These are phyloP conservation scores for Noctua comes DNA, from an alignment of 2,888 invertebrate species.

Conservation along the genomic window DNA sequence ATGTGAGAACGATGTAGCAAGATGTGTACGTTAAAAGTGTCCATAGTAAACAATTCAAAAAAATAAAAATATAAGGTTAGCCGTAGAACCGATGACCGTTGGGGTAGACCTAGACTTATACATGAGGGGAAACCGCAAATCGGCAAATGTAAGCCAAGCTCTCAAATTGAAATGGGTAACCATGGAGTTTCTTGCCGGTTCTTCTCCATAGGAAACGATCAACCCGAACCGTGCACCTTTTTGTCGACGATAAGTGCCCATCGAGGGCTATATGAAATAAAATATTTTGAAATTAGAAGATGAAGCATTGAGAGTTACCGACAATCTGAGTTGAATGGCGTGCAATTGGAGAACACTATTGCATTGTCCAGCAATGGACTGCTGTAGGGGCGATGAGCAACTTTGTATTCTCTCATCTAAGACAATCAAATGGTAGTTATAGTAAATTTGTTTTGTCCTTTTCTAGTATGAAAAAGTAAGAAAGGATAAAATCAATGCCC, in stretches of 20 bases:
- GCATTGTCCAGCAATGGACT: not conserved
- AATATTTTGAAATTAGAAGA: too few species aligned
- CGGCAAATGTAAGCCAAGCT: not conserved
- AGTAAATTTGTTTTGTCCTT: not conserved
- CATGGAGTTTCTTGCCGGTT: too few species aligned
- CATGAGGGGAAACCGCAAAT: not conserved
- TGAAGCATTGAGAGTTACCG: not conserved
- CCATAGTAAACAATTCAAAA: too few species aligned
- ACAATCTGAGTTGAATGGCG: not conserved
- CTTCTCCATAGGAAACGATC: too few species aligned
- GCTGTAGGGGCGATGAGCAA: not conserved
- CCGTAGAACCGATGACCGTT: not conserved
- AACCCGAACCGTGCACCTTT: too few species aligned
- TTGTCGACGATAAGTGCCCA: too few species aligned
- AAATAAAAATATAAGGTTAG: too few species aligned
- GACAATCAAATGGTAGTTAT: not conserved
- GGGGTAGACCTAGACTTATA: not conserved
- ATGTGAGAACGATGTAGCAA: too few species aligned
- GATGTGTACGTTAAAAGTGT: too few species aligned
- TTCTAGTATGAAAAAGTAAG: not conserved
- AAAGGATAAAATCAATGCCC: not conserved
- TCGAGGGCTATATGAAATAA: too few species aligned
- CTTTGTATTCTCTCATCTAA: not conserved
- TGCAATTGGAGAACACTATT: not conserved
- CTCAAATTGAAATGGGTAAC: too few species aligned